A percentile compares a stretch with the other conserved stretches of the same genome.
Conservation (phyloP, 2,888 invertebrate species). For the Rhingia campestris region DNA sequence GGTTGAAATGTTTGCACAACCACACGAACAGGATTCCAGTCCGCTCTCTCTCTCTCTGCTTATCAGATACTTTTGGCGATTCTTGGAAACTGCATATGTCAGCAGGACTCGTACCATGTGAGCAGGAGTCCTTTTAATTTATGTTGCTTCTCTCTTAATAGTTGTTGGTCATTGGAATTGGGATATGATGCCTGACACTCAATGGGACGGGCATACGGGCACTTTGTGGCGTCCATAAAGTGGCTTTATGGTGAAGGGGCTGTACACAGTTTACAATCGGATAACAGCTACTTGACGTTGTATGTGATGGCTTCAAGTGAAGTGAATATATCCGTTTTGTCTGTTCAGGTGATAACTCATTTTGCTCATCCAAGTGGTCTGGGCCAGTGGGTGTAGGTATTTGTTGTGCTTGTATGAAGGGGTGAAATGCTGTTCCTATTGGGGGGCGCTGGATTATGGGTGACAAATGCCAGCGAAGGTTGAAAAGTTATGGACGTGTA, state of each 20-base stretch:
- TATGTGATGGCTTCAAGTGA: slow-evolving; percentile 65
- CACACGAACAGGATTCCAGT: neutral
- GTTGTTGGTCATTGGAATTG: slow-evolving; percentile 53
- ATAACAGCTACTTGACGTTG: slow-evolving; percentile 67
- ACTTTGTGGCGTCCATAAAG: slow-evolving; percentile 71
- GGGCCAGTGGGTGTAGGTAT: neutral
- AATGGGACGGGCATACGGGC: slow-evolving; percentile 63
- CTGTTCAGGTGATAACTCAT: slow-evolving; percentile 71
- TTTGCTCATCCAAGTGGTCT: slow-evolving; percentile 14
- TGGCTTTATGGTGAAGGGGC: slow-evolving; percentile 54
- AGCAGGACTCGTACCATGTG: slow-evolving; percentile 54
- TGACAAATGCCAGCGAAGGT: slow-evolving; percentile 4
- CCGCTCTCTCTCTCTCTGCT: slow-evolving; percentile 42
- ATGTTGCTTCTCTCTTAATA: slow-evolving; percentile 67
- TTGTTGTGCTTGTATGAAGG: neutral
- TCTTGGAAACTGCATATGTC: slow-evolving; percentile 67
- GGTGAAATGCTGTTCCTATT: neutral
- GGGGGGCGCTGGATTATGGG: neutral
- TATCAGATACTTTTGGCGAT: slow-evolving; percentile 21
- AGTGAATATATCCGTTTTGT: slow-evolving; percentile 62
- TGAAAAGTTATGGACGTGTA: neutral
- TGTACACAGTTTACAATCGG: slow-evolving; percentile 63
- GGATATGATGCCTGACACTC: slow-evolving; percentile 58
- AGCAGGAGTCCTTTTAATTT: slow-evolving; percentile 63
- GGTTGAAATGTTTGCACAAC: slow-evolving; percentile 27